These are phyloP conservation scores for Actinia tenebrosa DNA, from an alignment of 64 coral and sea anemone species.

Conservation along the genomic window DNA sequence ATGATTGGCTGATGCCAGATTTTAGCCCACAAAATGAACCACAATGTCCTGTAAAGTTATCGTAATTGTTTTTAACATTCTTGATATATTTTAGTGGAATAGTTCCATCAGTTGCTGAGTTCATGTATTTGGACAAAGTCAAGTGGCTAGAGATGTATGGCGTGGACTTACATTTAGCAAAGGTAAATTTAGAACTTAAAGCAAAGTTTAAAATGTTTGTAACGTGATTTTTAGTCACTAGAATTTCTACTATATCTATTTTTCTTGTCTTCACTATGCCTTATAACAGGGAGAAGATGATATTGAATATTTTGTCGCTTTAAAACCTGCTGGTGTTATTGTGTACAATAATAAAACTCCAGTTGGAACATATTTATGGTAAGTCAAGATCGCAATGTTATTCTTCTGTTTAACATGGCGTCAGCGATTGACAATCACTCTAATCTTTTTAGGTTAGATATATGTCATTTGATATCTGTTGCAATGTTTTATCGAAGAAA, in stretches of 20 bases:
- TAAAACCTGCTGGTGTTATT: conserved; percentile 87
- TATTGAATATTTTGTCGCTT: conserved; percentile 81
- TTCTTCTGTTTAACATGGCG: no score
- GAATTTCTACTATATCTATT: neutral
- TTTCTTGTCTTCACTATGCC: neutral
- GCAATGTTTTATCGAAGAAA: no score
- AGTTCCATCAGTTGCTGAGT: conserved; percentile 93
- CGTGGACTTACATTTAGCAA: conserved; percentile 92
- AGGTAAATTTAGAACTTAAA: conserved; percentile 19
- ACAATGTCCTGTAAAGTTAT: neutral
- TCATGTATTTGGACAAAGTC: conserved; percentile 93
- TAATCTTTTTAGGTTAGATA: no score
- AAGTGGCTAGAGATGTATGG: conserved; percentile 99
- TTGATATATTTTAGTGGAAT: conserved; percentile 53
- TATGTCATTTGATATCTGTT: no score
- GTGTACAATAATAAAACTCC: conserved; percentile 89
- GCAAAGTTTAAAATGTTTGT: neutral
- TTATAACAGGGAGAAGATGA: conserved; percentile 79
- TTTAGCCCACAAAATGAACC: no score
- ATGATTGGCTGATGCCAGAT: no score
- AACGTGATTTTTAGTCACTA: neutral
- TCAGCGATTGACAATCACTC: no score
- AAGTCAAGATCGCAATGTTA: neutral
- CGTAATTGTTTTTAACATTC: neutral
- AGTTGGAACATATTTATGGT: conserved; percentile 95